A percentile compares a stretch with the other conserved stretches of the same genome.
Evolutionary conservation across 2,888 invertebrate genomes (phyloP).

Genomic region (Malacosoma neustria): DNA sequence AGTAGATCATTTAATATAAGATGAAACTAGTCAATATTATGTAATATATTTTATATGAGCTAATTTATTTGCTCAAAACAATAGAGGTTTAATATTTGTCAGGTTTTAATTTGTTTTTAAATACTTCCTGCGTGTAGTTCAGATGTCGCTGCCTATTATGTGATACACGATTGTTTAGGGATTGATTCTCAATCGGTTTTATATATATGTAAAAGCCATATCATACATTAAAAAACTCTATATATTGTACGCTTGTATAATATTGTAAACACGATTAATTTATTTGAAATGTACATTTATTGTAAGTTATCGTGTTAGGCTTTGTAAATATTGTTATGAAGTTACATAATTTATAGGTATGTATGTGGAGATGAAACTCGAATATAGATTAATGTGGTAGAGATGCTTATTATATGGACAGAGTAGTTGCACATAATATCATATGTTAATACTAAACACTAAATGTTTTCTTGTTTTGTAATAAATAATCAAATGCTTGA

Average conservation of each 20-base stretch:
- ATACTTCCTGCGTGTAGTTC: neutral
- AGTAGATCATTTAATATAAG: constrained; percentile 47
- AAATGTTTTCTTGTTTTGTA: constrained; percentile 50
- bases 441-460: constrained; percentile 52
- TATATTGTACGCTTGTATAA: constrained; percentile 72
- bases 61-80: constrained; percentile 49
- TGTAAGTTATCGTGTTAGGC: constrained; percentile 70
- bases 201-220: constrained; percentile 65
- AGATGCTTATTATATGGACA: constrained; percentile 52
- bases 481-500: neutral
- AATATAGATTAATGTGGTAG: constrained; percentile 56
- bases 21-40: constrained; percentile 55
- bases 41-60: constrained; percentile 37
- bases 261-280: constrained; percentile 72
- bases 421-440: constrained; percentile 58
- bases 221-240: constrained; percentile 65
- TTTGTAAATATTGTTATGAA: constrained; percentile 75
- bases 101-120: constrained; percentile 11
- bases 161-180: constrained; percentile 49
- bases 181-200: constrained; percentile 56
- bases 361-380: constrained; percentile 53
- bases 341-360: constrained; percentile 76
- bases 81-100: constrained; percentile 8
- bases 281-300: constrained; percentile 69
- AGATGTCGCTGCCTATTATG: constrained; percentile 10